phyloP scores from a whole-genome alignment of 2,797 vertebrate genomes.

The Spinus pinus region DNA sequence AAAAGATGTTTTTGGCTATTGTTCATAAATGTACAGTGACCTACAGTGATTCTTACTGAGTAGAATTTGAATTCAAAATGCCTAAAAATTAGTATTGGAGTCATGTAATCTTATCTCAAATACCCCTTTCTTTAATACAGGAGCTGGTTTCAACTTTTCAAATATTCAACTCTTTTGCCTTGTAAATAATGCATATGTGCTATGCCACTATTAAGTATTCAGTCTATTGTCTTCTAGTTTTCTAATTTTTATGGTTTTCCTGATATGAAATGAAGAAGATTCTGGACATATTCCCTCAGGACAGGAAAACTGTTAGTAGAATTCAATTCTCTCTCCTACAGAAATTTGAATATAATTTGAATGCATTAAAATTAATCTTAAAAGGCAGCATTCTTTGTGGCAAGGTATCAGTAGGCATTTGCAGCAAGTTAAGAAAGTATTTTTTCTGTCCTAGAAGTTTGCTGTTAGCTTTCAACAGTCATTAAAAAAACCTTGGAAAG shows the following conservation, averaged over 20 bases:
- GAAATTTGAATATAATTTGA: constrained; percentile 40
- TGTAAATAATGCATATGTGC: constrained; percentile 41
- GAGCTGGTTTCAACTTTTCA: not conserved
- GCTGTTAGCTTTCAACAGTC: not conserved
- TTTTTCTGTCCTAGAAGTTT: not conserved
- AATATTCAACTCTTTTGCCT: not conserved
- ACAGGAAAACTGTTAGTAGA: not conserved
- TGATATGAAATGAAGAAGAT: not conserved
- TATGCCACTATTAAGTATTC: constrained; percentile 3
- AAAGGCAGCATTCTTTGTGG: not conserved
- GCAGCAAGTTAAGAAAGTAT: not conserved
- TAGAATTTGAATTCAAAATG: not conserved
- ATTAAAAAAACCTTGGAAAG: not conserved
- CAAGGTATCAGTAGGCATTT: not conserved
- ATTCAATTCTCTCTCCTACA: not conserved
- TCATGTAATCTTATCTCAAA: not conserved
- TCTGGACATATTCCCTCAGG: constrained; percentile 4
- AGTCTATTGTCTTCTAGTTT: constrained; percentile 10
- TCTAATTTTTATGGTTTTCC: not conserved
- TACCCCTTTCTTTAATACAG: not conserved
- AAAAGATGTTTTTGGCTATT: not conserved
- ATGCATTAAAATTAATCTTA: constrained; percentile 34
- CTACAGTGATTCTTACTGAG: not conserved
- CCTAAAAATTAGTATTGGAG: not conserved
- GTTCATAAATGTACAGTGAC: not conserved